A percentile compares a stretch with the other conserved stretches of the same genome.
Conservation (phyloP, 2,797 vertebrate genomes). For the Cichlasoma orientale region DNA sequence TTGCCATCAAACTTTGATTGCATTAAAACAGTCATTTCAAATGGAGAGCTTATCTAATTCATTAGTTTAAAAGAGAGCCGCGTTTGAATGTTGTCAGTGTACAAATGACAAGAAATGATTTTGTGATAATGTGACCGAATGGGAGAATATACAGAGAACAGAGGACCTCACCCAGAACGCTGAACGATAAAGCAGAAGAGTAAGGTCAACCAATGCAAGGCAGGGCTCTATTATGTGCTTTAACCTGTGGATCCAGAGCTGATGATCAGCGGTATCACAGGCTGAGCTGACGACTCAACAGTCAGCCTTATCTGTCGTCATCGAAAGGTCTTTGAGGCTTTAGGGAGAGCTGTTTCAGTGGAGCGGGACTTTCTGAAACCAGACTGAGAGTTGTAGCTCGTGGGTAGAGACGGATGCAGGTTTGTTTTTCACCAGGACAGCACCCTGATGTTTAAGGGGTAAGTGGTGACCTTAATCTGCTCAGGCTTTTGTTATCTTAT, state of each 20-base stretch:
- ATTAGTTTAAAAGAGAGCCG: accelerated
- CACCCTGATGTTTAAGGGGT: background rate
- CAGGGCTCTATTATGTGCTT: background rate
- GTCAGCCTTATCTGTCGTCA: background rate
- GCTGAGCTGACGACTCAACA: background rate
- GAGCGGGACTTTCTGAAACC: background rate
- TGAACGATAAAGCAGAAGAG: background rate
- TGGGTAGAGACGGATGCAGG: background rate
- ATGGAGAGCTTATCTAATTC: background rate
- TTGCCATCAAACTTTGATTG: background rate
- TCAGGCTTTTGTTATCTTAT: background rate
- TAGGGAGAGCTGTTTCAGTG: accelerated
- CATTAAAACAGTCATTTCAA: background rate
- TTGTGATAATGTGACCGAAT: background rate
- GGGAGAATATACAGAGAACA: background rate
- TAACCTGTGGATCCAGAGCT: background rate
- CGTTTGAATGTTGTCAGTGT: background rate
- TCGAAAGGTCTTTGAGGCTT: background rate
- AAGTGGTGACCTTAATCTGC: background rate
- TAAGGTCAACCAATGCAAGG: background rate
- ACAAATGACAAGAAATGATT: background rate
- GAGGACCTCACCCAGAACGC: background rate
- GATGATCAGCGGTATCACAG: background rate
- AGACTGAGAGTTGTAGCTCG: background rate
- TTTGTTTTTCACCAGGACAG: background rate